These are phyloP conservation scores for Erynnis tages DNA, from an alignment of 2,888 invertebrate species.

Conservation along the genomic window DNA sequence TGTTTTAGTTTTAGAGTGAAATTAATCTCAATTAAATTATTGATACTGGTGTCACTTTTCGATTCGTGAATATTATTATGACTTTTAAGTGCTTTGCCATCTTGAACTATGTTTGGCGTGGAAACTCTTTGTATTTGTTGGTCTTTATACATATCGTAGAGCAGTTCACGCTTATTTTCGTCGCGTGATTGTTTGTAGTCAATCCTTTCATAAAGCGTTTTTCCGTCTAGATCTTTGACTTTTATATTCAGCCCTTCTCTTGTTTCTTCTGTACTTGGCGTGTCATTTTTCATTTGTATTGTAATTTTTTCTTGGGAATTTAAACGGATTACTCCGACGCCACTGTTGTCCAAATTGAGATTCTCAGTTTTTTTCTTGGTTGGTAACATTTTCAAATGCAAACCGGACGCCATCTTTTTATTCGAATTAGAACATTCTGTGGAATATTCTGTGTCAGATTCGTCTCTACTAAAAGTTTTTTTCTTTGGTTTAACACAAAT, in stretches of 20 bases:
- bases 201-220: slow-evolving; percentile 55
- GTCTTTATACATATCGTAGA: slow-evolving; percentile 48
- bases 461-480: slow-evolving; percentile 2
- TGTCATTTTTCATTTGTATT: slow-evolving; percentile 45
- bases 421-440: neutral
- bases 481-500: slow-evolving; percentile 4
- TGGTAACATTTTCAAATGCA: slow-evolving; percentile 48
- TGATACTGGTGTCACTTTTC: slow-evolving; percentile 45
- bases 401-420: slow-evolving; percentile 36
- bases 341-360: slow-evolving; percentile 30
- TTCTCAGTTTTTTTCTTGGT: slow-evolving; percentile 35
- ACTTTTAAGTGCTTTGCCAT: slow-evolving; percentile 33
- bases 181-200: slow-evolving; percentile 42
- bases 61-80: slow-evolving; percentile 33
- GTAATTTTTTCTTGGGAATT: slow-evolving; percentile 48
- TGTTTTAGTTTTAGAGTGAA: slow-evolving; percentile 57
- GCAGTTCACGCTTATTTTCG: slow-evolving; percentile 32
- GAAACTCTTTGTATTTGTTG: slow-evolving; percentile 47
- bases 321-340: slow-evolving; percentile 37
- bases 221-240: slow-evolving; percentile 56
- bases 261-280: slow-evolving; percentile 52
- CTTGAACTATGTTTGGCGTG: slow-evolving; percentile 40
- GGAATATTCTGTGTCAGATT: neutral
- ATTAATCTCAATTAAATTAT: slow-evolving; percentile 61
- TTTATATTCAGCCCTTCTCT: slow-evolving; percentile 50